Base-by-base conservation (phyloP, 2,888 invertebrate species). In the Patella ulyssiponensis region DNA sequence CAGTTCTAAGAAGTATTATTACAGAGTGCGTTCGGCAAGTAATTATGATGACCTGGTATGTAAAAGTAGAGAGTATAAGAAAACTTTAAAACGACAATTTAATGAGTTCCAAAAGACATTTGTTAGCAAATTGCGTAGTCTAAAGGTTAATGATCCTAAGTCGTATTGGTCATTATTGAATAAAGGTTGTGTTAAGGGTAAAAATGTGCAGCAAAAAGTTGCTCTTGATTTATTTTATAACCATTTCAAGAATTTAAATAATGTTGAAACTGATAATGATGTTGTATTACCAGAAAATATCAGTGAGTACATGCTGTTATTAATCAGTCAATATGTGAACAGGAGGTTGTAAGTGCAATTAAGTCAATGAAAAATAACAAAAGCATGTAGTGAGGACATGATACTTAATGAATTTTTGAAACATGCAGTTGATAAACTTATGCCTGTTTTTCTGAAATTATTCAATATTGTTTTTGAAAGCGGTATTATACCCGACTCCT, bases 371-470 rank as follows among this genome's bases (percentile, higher is more conserved):
- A 53, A 73, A 73, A 73, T 73, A 53, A 73, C 53, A n/a, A 73
- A 73, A 73, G 73, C 73, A 52, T 52, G 73, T 73, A 73, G 73
- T 44, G 53, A 73, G 52, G 73, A 73, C n/a, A 73, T 73, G 73
- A 73, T 73, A 73, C 73, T 51, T 3, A 53, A 73, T 73, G 73
- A 73, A n/a, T 73, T 73, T 73, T 53, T 53, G 17, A 73, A 73
- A 20, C 73, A 20, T 17, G 52, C 54, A 73, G 54, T n/a, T 44
- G 23, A 20, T 53, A 53, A 53, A 52, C 53, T 53, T 52, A 27
- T 51, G 17, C 51, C 53, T 2, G 52, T n/a, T 53, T 53, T n/a
- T 53, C 23, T 17, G 23, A 33, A 54, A 12, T 15, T 54, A 15
- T 54, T 54, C n/a, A n/a, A n/a, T n/a, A n/a, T n/a, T n/a, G n/a